Evolutionary conservation across 2,797 vertebrate species (phyloP), one percentile per base, ranked within the genome.

Genomic region (Intellagama lesueurii): DNA sequence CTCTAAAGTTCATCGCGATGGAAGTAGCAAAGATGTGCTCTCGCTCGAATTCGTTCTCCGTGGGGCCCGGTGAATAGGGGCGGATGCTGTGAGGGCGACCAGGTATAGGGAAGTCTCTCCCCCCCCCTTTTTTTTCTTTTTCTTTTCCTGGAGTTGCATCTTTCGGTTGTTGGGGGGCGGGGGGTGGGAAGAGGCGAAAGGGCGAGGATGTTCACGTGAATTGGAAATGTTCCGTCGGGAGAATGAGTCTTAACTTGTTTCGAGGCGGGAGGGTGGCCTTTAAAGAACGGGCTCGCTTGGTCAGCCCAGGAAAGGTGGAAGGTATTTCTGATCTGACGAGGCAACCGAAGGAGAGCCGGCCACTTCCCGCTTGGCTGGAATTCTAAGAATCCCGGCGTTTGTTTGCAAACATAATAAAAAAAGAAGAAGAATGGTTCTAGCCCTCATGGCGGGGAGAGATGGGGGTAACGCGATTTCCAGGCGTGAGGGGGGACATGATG

Each of bases 221-320:
- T 44, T 76, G 11, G 0, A 52, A 32, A 35, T 52, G 44, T 70
- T 49, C 73, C 0, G 8, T 2, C 11, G 14, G 19, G 16, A 82
- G 80, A 44, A 80, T 5, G 78, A 35, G 19, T 28, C 81, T 64
- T 69, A 47, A 66, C 78, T 90, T 26, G 0, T 22, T 0, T 16
- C 0, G 1, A 70, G 56, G 1, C 35, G 60, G 87, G 40, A 64
- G 70, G 5, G 0, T 24, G 1, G 19, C 0, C 2, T 2, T 2
- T 0, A 72, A 77, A 69, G 44, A 32, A 81, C 7, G 56, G 77
- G 22, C 17, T 73, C 28, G 3, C 44, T 77, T 35, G 44, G n/a
- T 68, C 17, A 5, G 11, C 24, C 40, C 26, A 9, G 35, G 32
- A 28, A 66, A 81, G 19, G 60, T 68, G 69, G 19, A 32, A 76